These are phyloP conservation scores for Drosophila suzukii DNA, from an alignment of 1,140 invertebrate genomes.

Conservation along the genomic window DNA sequence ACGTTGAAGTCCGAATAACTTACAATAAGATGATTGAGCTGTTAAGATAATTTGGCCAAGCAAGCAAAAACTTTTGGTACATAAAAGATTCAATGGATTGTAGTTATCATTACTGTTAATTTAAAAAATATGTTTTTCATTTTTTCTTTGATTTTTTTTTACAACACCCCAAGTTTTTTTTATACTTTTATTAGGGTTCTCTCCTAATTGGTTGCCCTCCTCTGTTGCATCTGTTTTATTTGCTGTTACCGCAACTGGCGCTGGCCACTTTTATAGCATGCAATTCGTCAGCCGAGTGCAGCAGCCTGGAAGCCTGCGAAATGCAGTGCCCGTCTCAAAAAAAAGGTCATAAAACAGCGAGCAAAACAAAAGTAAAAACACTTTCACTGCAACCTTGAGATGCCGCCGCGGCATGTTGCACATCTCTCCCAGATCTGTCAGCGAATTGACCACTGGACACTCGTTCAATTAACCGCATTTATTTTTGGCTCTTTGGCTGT, in stretches of 20 bases:
- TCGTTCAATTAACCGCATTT: slow-evolving; percentile 74
- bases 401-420: slow-evolving; percentile 18
- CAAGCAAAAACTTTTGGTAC: too few relatives aligned
- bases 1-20: too few relatives aligned
- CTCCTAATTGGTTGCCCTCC: neutral
- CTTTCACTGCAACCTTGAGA: slow-evolving; percentile 82
- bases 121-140: too few relatives aligned
- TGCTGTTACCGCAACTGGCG: slow-evolving; percentile 40
- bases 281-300: slow-evolving; percentile 69
- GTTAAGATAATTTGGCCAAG: too few relatives aligned
- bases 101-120: too few relatives aligned
- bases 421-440: slow-evolving; percentile 34
- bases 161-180: neutral
- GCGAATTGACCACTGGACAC: slow-evolving; percentile 16
- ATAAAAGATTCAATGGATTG: too few relatives aligned
- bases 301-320: slow-evolving; percentile 70
- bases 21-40: too few relatives aligned
- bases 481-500: slow-evolving; percentile 20
- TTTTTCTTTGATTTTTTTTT: too few relatives aligned
- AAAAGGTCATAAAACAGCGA: slow-evolving; percentile 59
- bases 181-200: neutral
- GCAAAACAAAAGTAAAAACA: slow-evolving; percentile 79
- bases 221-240: slow-evolving; percentile 36
- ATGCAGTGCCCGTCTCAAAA: slow-evolving; percentile 39
- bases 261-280: slow-evolving; percentile 67